A percentile compares a stretch with the other conserved stretches of the same genome.
These are phyloP conservation scores for Neostethus bicornis DNA, from an alignment of 2,797 vertebrate genomes.

Conservation along the genomic window DNA sequence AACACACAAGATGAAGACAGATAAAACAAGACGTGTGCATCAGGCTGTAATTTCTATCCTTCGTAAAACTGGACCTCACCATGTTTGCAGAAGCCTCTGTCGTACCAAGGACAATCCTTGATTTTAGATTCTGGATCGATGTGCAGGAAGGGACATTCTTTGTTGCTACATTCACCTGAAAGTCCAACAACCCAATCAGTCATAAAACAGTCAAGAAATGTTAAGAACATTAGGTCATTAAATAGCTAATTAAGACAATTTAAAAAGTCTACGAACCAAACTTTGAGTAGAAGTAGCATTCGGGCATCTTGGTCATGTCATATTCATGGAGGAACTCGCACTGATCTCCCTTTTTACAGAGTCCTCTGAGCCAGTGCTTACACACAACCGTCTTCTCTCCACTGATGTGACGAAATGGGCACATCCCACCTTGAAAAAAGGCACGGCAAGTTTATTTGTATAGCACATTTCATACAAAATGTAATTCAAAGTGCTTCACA, in stretches of 20 bases:
- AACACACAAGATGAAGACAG: neutral
- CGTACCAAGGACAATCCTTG: conserved; percentile 99
- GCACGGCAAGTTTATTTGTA: too few species aligned
- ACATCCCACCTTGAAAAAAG: conserved; percentile 93
- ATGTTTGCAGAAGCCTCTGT: conserved; percentile 98
- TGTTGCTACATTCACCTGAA: conserved; percentile 98
- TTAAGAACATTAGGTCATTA: neutral
- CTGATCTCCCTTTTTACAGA: conserved; percentile 99
- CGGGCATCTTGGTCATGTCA: conserved; percentile 99
- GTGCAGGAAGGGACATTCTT: conserved; percentile 98
- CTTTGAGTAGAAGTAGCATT: conserved; percentile 99
- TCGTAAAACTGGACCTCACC: conserved; percentile 74
- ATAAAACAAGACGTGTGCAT: neutral
- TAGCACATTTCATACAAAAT: too few species aligned
- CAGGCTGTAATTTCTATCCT: neutral
- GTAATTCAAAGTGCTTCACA: too few species aligned
- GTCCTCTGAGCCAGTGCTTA: conserved; percentile 97
- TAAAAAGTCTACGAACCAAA: conserved; percentile 84
- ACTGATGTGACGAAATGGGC: conserved; percentile 96
- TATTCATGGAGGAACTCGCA: conserved; percentile 98
- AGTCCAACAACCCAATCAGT: conserved; percentile 10
- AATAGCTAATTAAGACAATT: too few species aligned
- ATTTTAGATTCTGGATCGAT: conserved; percentile 99
- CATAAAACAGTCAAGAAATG: neutral
- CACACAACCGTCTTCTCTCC: conserved; percentile 99